phyloP scores from a whole-genome alignment of 2,797 vertebrate species.

The Darevskia nairensis region DNA sequence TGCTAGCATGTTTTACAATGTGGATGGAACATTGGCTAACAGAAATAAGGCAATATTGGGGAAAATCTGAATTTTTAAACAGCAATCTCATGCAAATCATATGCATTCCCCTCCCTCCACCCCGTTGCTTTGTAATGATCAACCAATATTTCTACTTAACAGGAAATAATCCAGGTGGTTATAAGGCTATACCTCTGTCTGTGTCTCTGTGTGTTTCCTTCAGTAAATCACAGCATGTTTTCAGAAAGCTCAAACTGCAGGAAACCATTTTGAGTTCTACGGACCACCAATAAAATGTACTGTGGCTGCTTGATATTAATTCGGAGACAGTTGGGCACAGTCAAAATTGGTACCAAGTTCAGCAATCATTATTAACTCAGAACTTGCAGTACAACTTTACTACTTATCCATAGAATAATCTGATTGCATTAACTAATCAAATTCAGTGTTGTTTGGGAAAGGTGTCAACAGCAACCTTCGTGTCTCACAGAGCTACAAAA shows the following conservation, averaged over 20 bases:
- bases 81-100: constrained; percentile 4
- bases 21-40: no score
- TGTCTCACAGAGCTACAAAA: not conserved
- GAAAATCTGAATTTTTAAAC: not conserved
- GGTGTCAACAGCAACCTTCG: not conserved
- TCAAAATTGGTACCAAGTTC: constrained; percentile 8
- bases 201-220: not conserved
- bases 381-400: constrained; percentile 13
- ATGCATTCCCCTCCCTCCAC: not conserved
- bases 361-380: constrained; percentile 18
- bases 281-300: not conserved
- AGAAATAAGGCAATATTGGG: not conserved
- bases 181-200: not conserved
- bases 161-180: not conserved
- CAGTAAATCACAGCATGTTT: constrained; percentile 19
- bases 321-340: constrained; percentile 21
- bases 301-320: constrained; percentile 20
- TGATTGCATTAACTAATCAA: constrained; percentile 20
- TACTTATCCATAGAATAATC: constrained; percentile 4
- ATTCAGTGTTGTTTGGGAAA: not conserved
- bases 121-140: not conserved
- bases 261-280: not conserved
- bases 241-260: constrained; percentile 5
- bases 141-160: constrained; percentile 2
- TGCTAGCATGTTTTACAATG: not conserved